Percentiles rank a stretch among this genome's conserved stretches.
These are phyloP conservation scores for Myiozetetes cayanensis DNA, from an alignment of 2,113 vertebrate species.

Conservation along the genomic window DNA sequence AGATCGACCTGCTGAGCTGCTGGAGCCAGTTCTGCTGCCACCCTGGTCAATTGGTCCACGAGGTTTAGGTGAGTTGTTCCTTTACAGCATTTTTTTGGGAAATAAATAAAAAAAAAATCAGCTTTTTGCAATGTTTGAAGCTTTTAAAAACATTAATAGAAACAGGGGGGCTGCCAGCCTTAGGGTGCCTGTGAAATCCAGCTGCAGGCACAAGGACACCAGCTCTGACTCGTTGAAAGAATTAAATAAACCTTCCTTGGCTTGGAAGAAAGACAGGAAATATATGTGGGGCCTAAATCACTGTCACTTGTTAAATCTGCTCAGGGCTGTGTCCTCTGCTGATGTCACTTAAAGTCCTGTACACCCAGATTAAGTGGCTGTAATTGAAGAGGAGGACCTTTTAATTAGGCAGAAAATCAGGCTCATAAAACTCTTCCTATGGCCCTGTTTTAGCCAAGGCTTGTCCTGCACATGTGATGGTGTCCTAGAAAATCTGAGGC, in stretches of 20 bases:
- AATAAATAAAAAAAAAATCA: background rate
- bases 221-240: background rate
- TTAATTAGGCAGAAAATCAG: slow-evolving; percentile 46
- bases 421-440: background rate
- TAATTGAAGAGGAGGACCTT: slow-evolving; percentile 41
- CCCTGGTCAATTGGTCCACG: fast-evolving
- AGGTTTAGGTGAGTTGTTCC: background rate
- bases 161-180: background rate
- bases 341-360: background rate
- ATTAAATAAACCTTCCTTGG: background rate
- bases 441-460: background rate
- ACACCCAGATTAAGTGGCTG: background rate
- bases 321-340: background rate
- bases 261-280: background rate
- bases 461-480: background rate
- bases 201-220: background rate
- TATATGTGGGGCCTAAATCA: background rate
- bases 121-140: background rate
- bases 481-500: background rate
- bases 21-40: background rate
- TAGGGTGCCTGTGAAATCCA: background rate
- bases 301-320: background rate
- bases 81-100: background rate
- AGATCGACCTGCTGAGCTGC: background rate
- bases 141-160: background rate